These are phyloP conservation scores for Caracal caracal DNA, from an alignment of 2,113 vertebrate genomes.

Conservation along the genomic window DNA sequence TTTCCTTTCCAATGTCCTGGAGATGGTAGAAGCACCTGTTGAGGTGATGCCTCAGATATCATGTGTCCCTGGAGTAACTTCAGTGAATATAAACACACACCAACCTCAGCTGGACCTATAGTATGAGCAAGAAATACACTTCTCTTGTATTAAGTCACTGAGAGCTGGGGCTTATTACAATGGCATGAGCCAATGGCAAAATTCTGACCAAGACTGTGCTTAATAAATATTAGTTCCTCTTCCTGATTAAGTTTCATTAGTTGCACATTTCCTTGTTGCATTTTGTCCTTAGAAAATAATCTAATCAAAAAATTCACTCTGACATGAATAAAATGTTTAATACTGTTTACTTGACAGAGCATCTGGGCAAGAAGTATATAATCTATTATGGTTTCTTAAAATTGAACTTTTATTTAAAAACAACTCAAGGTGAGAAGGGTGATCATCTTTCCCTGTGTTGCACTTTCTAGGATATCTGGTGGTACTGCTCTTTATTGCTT, in stretches of 20 bases:
- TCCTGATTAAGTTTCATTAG: constrained; percentile 23
- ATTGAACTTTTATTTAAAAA: constrained; percentile 69
- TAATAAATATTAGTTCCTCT: background rate
- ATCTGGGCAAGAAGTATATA: background rate
- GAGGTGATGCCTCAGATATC: background rate
- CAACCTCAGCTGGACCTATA: background rate
- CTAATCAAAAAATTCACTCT: background rate
- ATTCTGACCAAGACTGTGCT: background rate
- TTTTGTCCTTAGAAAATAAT: background rate
- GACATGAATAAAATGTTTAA: constrained; percentile 47
- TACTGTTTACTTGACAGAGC: background rate
- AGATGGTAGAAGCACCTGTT: fast-evolving
- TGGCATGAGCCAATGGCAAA: background rate
- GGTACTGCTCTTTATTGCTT: background rate
- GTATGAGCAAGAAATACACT: background rate
- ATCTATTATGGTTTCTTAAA: constrained; percentile 51
- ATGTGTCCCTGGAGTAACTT: background rate
- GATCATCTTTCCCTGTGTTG: background rate
- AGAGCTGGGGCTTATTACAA: background rate
- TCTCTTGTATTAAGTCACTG: background rate
- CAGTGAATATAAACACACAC: background rate
- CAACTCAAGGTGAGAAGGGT: background rate
- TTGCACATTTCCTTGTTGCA: background rate
- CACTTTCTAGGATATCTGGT: background rate
- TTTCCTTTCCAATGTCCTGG: background rate